These are phyloP conservation scores for Desoria tigrina DNA, from an alignment of 2,888 invertebrate species.

Conservation along the genomic window DNA sequence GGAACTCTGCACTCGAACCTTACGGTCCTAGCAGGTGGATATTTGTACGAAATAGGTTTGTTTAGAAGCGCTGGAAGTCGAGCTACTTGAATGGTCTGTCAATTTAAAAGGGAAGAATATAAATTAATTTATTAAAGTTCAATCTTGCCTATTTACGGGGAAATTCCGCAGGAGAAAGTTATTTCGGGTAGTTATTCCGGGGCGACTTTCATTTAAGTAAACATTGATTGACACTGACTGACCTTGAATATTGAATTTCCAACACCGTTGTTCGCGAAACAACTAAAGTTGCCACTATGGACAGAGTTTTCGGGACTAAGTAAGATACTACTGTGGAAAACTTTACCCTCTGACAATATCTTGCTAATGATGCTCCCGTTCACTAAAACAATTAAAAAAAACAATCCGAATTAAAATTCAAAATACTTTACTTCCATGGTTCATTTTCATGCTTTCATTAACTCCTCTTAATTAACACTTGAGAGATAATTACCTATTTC, in stretches of 20 bases:
- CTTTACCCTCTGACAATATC: slow-evolving; percentile 38
- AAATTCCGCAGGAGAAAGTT: background rate
- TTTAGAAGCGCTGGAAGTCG: slow-evolving; percentile 41
- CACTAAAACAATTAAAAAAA: slow-evolving; percentile 1
- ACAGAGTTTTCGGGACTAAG: slow-evolving; percentile 33
- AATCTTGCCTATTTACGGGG: too few species aligned
- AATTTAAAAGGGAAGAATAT: slow-evolving; percentile 1
- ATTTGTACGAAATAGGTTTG: slow-evolving; percentile 41
- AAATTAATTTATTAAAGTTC: slow-evolving; percentile 1
- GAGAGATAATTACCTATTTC: slow-evolving; percentile 20
- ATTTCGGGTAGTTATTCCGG: too few species aligned
- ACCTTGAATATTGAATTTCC: slow-evolving; percentile 42
- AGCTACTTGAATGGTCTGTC: slow-evolving; percentile 43
- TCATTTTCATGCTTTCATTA: too few species aligned
- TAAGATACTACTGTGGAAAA: slow-evolving; percentile 39
- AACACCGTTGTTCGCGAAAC: slow-evolving; percentile 41
- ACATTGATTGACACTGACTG: too few species aligned
- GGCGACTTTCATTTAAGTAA: too few species aligned
- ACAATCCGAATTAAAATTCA: background rate
- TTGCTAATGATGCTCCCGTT: slow-evolving; percentile 6
- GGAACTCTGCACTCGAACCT: slow-evolving; percentile 48
- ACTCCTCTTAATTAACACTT: too few species aligned
- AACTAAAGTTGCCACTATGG: slow-evolving; percentile 39
- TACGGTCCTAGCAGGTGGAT: slow-evolving; percentile 46
- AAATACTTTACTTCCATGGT: background rate